phyloP scores from a whole-genome alignment of 2,888 invertebrate species.

The Helicoverpa assulta region DNA sequence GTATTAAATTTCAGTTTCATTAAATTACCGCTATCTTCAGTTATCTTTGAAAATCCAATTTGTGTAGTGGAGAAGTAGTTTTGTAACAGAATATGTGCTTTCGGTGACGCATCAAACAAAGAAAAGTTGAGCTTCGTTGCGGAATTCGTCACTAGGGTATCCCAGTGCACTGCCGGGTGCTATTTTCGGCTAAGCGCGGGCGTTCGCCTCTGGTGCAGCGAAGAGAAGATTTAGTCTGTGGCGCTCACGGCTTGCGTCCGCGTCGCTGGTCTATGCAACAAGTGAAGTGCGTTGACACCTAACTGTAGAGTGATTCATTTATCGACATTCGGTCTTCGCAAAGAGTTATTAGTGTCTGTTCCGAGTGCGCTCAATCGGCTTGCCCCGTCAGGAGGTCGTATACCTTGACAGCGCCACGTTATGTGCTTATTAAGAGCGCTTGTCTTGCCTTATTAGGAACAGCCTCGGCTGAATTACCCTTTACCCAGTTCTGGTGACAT shows the following conservation, averaged over 20 bases:
- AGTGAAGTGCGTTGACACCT: conserved; percentile 89
- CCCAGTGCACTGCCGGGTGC: conserved; percentile 88
- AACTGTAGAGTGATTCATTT: conserved; percentile 88
- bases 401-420: conserved; percentile 85
- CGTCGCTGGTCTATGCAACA: conserved; percentile 78
- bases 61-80: conserved; percentile 38
- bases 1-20: conserved; percentile 10
- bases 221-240: conserved; percentile 79
- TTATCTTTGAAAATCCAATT: conserved; percentile 24
- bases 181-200: conserved; percentile 86
- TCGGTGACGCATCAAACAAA: conserved; percentile 74
- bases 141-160: conserved; percentile 85
- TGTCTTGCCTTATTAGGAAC: conserved; percentile 86
- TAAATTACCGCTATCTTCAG: conserved; percentile 5
- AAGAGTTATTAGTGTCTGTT: conserved; percentile 81
- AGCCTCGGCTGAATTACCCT: conserved; percentile 84
- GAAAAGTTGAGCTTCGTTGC: conserved; percentile 70
- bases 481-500: conserved; percentile 85
- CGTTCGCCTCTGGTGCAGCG: conserved; percentile 85
- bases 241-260: conserved; percentile 80
- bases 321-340: conserved; percentile 77
- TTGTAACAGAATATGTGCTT: conserved; percentile 60
- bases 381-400: conserved; percentile 76
- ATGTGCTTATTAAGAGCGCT: conserved; percentile 81
- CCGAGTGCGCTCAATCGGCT: conserved; percentile 80